Evolutionary conservation across 2,888 invertebrate genomes (phyloP).

Genomic region (Eudasyphora cyanicolor): DNA sequence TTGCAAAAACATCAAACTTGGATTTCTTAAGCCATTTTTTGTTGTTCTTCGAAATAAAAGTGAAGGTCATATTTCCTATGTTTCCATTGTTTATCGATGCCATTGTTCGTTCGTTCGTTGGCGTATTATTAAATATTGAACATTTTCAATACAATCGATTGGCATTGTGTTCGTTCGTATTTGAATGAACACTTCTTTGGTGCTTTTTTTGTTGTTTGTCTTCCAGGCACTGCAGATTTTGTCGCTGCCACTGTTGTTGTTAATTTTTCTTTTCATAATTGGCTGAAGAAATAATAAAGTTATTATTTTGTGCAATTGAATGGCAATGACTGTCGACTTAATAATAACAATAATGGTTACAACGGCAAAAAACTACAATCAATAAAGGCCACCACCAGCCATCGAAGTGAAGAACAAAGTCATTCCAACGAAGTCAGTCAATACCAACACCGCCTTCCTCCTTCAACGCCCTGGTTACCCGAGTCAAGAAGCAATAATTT

Average conservation of each 20-base stretch:
- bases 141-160: constrained; percentile 44
- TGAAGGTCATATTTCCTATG: constrained; percentile 59
- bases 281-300: constrained; percentile 63
- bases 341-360: constrained; percentile 30
- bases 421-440: constrained; percentile 2
- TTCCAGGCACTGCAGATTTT: constrained; percentile 35
- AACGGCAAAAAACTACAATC: constrained; percentile 18
- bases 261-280: constrained; percentile 53
- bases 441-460: background rate
- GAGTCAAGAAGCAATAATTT: background rate
- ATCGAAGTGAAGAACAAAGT: constrained; percentile 19
- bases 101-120: constrained; percentile 48
- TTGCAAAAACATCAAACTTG: background rate
- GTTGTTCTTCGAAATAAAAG: constrained; percentile 13
- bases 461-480: background rate
- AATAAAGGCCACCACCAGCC: constrained; percentile 14
- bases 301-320: constrained; percentile 61
- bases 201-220: no score
- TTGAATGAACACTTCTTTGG: constrained; percentile 35
- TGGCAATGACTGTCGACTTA: constrained; percentile 46
- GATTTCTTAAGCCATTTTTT: constrained; percentile 6
- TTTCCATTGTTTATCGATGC: constrained; percentile 36
- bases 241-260: constrained; percentile 9
- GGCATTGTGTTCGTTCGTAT: constrained; percentile 12
- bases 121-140: constrained; percentile 32